Conservation (phyloP, 2,113 vertebrate species). For the Oenanthe oenanthe region DNA sequence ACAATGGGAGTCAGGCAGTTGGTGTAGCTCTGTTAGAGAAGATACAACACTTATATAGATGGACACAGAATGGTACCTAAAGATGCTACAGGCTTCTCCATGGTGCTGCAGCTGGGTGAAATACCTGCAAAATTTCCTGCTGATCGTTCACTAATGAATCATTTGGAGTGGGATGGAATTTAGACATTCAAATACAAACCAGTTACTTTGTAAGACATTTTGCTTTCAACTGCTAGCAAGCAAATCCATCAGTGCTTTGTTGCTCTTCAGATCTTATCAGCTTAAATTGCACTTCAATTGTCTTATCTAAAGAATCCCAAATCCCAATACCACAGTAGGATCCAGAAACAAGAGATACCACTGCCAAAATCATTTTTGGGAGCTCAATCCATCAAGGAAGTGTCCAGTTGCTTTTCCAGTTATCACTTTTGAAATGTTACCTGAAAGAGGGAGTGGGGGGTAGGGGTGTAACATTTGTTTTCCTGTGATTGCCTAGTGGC, state of each 20-base stretch:
- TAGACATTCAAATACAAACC: not conserved
- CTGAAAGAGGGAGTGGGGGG: accelerated
- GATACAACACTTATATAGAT: not conserved
- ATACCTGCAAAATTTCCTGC: not conserved
- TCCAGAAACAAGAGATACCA: not conserved
- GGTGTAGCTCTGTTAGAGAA: not conserved
- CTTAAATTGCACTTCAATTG: not conserved
- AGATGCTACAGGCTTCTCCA: accelerated
- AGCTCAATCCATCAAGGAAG: not conserved
- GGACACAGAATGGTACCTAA: not conserved
- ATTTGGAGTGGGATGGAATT: not conserved
- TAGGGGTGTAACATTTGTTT: not conserved
- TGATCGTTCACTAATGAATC: not conserved
- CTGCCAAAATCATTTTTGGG: not conserved
- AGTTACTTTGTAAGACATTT: not conserved
- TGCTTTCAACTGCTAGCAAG: not conserved
- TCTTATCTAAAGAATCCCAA: not conserved
- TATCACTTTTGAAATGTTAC: not conserved
- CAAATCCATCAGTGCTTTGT: not conserved
- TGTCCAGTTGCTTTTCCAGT: not conserved
- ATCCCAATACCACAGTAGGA: not conserved
- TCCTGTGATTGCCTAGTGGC: accelerated
- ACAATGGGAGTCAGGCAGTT: not conserved
- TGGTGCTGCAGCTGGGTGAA: not conserved
- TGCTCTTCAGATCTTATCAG: not conserved